phyloP scores from a whole-genome alignment of 2,113 vertebrate genomes.

The Rhodinocichla rosea region DNA sequence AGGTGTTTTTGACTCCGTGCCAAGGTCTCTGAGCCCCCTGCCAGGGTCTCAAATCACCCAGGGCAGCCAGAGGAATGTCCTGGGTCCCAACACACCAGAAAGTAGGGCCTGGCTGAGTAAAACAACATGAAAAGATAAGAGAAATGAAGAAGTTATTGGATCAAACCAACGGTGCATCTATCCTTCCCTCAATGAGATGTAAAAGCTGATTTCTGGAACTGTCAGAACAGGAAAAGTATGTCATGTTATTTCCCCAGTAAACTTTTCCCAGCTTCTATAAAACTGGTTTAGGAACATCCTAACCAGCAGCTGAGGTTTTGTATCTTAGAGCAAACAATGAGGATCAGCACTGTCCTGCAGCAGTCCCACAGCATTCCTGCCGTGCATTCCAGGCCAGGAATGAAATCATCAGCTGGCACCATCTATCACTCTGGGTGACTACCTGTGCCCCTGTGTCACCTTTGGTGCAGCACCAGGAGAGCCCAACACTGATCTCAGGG shows the following conservation, averaged over 20 bases:
- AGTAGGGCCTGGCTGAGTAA: not conserved
- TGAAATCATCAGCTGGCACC: not conserved
- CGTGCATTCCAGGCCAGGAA: not conserved
- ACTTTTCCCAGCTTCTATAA: not conserved
- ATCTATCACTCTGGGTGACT: fast-evolving
- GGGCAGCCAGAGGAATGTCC: too few species aligned
- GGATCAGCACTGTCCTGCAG: not conserved
- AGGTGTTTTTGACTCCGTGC: too few species aligned
- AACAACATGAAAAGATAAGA: not conserved
- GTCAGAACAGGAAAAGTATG: not conserved
- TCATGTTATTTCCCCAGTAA: not conserved
- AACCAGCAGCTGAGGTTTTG: not conserved
- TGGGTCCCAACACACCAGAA: not conserved
- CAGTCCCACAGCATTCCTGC: not conserved
- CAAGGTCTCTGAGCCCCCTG: too few species aligned
- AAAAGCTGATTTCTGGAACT: not conserved
- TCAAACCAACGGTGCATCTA: not conserved
- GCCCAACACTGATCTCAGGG: fast-evolving
- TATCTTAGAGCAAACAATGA: not conserved
- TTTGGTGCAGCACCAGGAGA: not conserved
- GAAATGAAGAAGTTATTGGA: not conserved
- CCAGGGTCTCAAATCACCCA: too few species aligned
- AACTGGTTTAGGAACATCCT: not conserved
- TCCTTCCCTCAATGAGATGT: not conserved
- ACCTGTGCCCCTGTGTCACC: not conserved